Conservation (phyloP, 2,113 vertebrate genomes). For the Aspiorhynchus laticeps region DNA sequence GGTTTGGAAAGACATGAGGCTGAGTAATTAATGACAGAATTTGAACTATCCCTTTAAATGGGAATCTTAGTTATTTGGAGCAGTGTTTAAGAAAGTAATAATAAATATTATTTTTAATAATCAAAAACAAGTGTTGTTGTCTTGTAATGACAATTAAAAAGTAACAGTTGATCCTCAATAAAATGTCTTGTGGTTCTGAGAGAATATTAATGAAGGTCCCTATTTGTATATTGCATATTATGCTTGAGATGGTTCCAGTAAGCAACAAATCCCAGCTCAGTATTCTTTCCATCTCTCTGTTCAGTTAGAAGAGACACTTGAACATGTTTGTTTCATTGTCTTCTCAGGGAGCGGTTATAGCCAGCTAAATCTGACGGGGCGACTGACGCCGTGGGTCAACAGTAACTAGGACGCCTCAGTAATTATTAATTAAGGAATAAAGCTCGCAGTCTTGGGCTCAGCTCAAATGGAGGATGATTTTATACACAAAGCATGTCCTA, state of each 20-base stretch:
- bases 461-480: constrained; percentile 61
- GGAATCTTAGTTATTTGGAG: background rate
- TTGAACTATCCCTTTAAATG: too few relatives aligned
- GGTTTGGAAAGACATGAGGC: too few relatives aligned
- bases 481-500: constrained; percentile 56
- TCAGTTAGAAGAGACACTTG: constrained; percentile 18
- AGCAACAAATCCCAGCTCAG: background rate
- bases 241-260: background rate
- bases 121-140: background rate
- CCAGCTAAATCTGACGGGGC: constrained; percentile 9
- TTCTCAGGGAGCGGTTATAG: background rate
- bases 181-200: background rate
- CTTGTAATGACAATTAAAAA: background rate
- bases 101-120: background rate
- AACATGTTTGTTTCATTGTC: constrained; percentile 22
- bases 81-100: background rate
- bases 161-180: background rate
- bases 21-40: too few relatives aligned
- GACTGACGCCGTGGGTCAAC: constrained; percentile 46
- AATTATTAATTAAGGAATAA: constrained; percentile 45
- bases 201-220: background rate
- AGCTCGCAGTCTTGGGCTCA: constrained; percentile 48
- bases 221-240: background rate
- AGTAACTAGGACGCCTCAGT: constrained; percentile 26
- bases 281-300: background rate